Evolutionary conservation across 2,113 vertebrate genomes (phyloP).

Genomic region (Garra rufa): DNA sequence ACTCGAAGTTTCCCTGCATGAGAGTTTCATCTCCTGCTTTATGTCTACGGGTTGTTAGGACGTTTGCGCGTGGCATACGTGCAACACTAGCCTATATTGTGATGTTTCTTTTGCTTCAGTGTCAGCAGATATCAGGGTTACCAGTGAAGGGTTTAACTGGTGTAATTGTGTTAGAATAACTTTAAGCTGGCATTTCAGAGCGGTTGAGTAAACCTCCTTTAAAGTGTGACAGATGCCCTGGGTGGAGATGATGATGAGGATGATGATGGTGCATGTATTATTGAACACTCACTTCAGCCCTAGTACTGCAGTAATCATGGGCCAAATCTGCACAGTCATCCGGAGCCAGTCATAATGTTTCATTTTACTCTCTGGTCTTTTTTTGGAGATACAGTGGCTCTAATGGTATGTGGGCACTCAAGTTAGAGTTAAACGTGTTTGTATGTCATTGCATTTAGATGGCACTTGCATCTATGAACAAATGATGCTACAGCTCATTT

Average conservation of each 20-base stretch:
- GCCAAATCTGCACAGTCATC: constrained; percentile 47
- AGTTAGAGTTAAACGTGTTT: not conserved
- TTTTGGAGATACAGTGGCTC: not conserved
- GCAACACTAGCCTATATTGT: not conserved
- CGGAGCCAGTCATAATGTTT: constrained; percentile 12
- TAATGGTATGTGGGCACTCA: not conserved
- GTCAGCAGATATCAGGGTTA: not conserved
- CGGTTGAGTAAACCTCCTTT: not conserved
- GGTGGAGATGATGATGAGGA: constrained; percentile 13
- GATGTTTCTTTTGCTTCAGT: not conserved
- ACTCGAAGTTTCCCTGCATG: not conserved
- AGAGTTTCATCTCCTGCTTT: constrained; percentile 7
- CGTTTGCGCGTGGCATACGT: constrained; percentile 6
- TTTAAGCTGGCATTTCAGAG: constrained; percentile 7
- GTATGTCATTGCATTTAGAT: not conserved
- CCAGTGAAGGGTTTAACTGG: not conserved
- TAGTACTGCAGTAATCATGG: constrained; percentile 19
- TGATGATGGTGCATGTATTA: constrained; percentile 28
- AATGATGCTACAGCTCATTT: not conserved
- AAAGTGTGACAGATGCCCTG: constrained; percentile 45
- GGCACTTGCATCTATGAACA: not conserved
- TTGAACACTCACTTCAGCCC: constrained; percentile 2
- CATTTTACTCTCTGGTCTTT: not conserved
- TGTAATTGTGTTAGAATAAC: constrained; percentile 1
- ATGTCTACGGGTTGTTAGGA: not conserved